Evolutionary conservation across 2,797 vertebrate genomes (phyloP), one percentile per base, ranked within the genome.

Genomic region (Sitta carolinensis): DNA sequence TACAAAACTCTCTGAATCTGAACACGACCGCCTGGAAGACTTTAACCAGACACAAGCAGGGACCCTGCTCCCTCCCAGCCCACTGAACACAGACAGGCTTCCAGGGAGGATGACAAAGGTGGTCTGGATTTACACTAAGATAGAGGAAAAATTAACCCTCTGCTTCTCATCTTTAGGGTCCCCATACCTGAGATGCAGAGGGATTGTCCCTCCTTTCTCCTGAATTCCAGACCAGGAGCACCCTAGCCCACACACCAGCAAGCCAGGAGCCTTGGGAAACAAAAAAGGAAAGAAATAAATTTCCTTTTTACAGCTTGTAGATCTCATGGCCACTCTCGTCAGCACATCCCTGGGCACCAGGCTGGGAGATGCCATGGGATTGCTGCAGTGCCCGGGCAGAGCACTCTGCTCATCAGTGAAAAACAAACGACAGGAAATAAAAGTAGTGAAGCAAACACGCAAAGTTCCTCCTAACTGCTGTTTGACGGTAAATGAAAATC

Each of bases 291-390:
- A 54, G 4, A 57, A 79, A 79, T 10, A 19, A 10, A 62, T 66
- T 42, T 57, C 84, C 26, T 84, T 57, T 73, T 68, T 27, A 32
- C 0, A 6, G 54, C 78, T 47, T 30, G 34, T 9, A 30, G 1
- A 2, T 0, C 8, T 74, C 36, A 12, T 0, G 27, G 93, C n/a
- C 69, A 17, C 16, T 67, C 23, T 3, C 18, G 32, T 6, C 23
- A 12, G 21, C 48, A 50, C 13, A 11, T 0, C 43, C 34, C 61
- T 12, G 27, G 20, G 29, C 11, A 57, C 12, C 75, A 38, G 66
- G 57, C 54, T n/a, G 63, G 73, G 70, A 70, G 25, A 21, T 2
- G 58, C 42, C 57, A 14, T 0, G 0, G 42, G 47, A 51, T 1
- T 2, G n/a, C 69, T 58, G 80, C 4, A 14, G 55, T 26, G n/a